These are phyloP conservation scores for Amphimallon solstitiale DNA, from an alignment of 2,888 invertebrate species.

Conservation along the genomic window DNA sequence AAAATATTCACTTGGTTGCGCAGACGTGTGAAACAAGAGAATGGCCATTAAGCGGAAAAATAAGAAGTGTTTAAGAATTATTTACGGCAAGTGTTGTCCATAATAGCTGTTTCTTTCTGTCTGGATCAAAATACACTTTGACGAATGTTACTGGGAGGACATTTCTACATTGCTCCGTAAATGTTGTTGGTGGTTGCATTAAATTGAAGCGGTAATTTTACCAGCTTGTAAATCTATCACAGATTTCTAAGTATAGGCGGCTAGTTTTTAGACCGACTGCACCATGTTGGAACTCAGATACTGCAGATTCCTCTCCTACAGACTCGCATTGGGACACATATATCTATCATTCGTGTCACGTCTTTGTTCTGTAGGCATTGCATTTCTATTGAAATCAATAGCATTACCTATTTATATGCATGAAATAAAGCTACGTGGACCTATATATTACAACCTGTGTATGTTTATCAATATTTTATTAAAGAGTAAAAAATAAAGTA, in stretches of 20 bases:
- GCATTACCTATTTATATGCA: slow-evolving; percentile 31
- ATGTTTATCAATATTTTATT: too few relatives aligned
- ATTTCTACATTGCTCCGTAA: slow-evolving; percentile 35
- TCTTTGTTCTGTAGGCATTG: slow-evolving; percentile 27
- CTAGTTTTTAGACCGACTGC: slow-evolving; percentile 36
- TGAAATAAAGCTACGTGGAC: not conserved
- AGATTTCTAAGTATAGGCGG: slow-evolving; percentile 42
- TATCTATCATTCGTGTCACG: slow-evolving; percentile 30
- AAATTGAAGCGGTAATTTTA: slow-evolving; percentile 28
- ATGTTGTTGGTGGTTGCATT: slow-evolving; percentile 38
- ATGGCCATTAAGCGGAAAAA: slow-evolving; percentile 30
- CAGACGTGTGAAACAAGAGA: slow-evolving; percentile 22
- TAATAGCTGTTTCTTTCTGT: slow-evolving; percentile 34
- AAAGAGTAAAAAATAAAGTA: too few relatives aligned
- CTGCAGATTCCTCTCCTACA: slow-evolving; percentile 43
- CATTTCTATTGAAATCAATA: slow-evolving; percentile 35
- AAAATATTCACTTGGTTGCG: too few relatives aligned
- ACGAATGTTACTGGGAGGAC: slow-evolving; percentile 35
- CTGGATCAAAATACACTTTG: slow-evolving; percentile 39
- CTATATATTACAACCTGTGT: too few relatives aligned
- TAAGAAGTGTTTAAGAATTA: slow-evolving; percentile 36
- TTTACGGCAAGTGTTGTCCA: slow-evolving; percentile 32
- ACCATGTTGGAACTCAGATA: slow-evolving; percentile 41
- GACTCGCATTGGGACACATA: slow-evolving; percentile 35
- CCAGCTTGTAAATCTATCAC: slow-evolving; percentile 43